Evolutionary conservation across 1,140 invertebrate genomes (phyloP).

Genomic region (Acromyrmex heyeri): DNA sequence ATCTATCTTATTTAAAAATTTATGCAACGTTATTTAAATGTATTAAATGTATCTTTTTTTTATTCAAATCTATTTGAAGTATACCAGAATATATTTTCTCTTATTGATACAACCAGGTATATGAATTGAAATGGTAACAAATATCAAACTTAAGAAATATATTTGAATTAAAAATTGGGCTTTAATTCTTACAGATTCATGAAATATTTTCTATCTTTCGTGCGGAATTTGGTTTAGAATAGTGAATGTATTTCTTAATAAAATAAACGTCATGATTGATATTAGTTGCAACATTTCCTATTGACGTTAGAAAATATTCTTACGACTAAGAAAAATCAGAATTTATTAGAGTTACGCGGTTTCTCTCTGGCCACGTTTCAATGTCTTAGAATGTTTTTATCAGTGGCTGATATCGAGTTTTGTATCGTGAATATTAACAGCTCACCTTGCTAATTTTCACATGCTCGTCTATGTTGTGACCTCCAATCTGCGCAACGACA

Average conservation of each 20-base stretch:
- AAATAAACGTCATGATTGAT: neutral
- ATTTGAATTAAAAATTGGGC: neutral
- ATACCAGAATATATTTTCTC: neutral
- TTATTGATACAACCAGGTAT: neutral
- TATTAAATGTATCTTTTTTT: constrained; percentile 7
- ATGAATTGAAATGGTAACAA: neutral
- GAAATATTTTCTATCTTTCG: neutral
- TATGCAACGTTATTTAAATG: neutral
- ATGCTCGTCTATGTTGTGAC: neutral
- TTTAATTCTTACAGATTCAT: neutral
- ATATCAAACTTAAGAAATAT: no score
- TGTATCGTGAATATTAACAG: constrained; percentile 31
- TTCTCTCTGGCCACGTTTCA: constrained; percentile 20
- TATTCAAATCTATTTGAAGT: constrained; percentile 3
- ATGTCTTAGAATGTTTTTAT: constrained; percentile 35
- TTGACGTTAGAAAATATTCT: constrained; percentile 21
- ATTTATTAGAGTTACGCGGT: constrained; percentile 11
- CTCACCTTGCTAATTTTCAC: constrained; percentile 56
- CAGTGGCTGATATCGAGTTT: neutral
- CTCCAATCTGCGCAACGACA: constrained; percentile 28
- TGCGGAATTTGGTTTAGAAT: neutral
- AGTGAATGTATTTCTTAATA: constrained; percentile 9
- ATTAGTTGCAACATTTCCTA: constrained; percentile 16
- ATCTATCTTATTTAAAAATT: neutral
- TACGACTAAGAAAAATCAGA: neutral